These are phyloP conservation scores for Drosophila simulans DNA, from an alignment of 1,140 invertebrate genomes.

Conservation along the genomic window DNA sequence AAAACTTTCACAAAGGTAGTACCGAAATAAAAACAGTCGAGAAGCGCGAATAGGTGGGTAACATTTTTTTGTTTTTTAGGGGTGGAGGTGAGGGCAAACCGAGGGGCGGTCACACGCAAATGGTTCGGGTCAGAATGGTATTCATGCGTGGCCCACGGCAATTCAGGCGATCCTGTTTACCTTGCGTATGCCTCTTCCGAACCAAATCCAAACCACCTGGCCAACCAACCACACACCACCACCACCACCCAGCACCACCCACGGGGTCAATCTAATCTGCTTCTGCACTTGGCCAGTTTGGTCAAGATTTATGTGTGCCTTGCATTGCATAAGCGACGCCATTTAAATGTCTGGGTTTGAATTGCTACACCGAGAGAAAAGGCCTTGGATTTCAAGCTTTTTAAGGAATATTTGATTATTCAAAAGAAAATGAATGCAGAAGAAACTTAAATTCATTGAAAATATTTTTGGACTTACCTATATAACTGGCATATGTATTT, in stretches of 20 bases:
- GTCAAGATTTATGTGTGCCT: conserved; percentile 69
- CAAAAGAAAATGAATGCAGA: background rate
- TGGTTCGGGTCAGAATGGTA: conserved; percentile 19
- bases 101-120: conserved; percentile 33
- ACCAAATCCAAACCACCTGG: conserved; percentile 4
- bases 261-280: conserved; percentile 61
- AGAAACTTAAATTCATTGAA: no score
- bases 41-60: background rate
- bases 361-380: background rate
- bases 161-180: conserved; percentile 41
- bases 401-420: background rate
- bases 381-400: background rate
- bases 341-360: conserved; percentile 64
- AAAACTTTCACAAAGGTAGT: conserved; percentile 53
- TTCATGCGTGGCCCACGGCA: conserved; percentile 43
- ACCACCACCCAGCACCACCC: conserved; percentile 1
- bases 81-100: background rate
- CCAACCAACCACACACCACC: background rate
- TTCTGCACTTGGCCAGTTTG: conserved; percentile 52
- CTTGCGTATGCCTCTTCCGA: conserved; percentile 16
- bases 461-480: no score
- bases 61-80: background rate
- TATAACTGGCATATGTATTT: no score
- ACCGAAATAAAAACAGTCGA: conserved; percentile 29
- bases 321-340: conserved; percentile 73